Evolutionary conservation across 2,888 invertebrate genomes (phyloP).

Genomic region (Trissoscelio sp.): DNA sequence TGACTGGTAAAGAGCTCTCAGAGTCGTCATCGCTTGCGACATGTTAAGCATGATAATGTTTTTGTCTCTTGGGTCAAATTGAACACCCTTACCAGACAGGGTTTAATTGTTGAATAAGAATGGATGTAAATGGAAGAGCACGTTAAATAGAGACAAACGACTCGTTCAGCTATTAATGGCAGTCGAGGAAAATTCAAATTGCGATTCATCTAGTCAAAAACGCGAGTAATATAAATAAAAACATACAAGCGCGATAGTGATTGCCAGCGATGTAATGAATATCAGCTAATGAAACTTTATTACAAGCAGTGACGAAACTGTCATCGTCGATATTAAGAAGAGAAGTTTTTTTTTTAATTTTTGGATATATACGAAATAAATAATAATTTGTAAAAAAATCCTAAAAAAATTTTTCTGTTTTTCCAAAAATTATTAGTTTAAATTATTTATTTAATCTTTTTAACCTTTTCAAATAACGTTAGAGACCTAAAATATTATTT

Average conservation of each 20-base stretch:
- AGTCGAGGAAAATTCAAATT: slow-evolving; percentile 42
- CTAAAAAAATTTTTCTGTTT: no score
- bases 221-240: neutral
- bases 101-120: slow-evolving; percentile 66
- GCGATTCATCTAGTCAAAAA: slow-evolving; percentile 13
- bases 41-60: slow-evolving; percentile 57
- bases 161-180: slow-evolving; percentile 5
- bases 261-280: neutral
- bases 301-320: neutral
- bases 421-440: no score
- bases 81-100: slow-evolving; percentile 47
- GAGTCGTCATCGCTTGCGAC: slow-evolving; percentile 54
- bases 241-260: neutral
- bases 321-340: neutral
- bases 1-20: slow-evolving; percentile 57
- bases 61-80: slow-evolving; percentile 65
- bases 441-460: no score
- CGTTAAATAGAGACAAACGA: slow-evolving; percentile 20
- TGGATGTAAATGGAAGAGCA: slow-evolving; percentile 44
- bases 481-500: no score
- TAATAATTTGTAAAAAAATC: no score
- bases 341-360: no score
- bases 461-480: no score
- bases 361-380: no score
- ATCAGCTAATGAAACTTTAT: neutral